These are phyloP conservation scores for Colius striatus DNA, from an alignment of 2,113 vertebrate genomes.

Conservation along the genomic window DNA sequence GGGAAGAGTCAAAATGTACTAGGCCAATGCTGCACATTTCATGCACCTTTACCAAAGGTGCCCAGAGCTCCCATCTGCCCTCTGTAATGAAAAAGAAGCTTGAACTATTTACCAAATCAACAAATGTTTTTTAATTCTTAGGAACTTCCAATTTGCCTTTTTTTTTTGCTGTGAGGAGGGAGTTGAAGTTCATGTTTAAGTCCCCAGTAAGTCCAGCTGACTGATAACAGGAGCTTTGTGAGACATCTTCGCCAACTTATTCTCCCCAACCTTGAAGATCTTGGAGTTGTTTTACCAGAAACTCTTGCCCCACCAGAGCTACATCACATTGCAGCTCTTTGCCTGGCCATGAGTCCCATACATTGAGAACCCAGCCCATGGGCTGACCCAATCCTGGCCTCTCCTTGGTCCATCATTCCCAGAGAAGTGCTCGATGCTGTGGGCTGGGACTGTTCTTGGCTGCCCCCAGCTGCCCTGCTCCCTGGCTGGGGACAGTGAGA, in stretches of 20 bases:
- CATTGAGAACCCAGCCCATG: fast-evolving
- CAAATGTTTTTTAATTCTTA: not conserved
- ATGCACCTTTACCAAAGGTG: not conserved
- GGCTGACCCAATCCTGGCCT: not conserved
- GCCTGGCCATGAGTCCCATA: too few relatives aligned
- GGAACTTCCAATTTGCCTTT: not conserved
- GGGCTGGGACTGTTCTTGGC: not conserved
- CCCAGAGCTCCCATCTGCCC: not conserved
- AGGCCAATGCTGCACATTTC: not conserved
- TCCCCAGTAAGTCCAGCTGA: fast-evolving
- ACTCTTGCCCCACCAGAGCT: not conserved
- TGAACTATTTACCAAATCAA: not conserved
- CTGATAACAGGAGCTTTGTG: not conserved
- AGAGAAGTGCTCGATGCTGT: fast-evolving
- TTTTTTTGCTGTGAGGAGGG: not conserved
- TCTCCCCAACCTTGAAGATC: not conserved
- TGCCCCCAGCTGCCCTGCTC: not conserved
- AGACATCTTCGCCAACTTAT: not conserved
- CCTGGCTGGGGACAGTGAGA: not conserved
- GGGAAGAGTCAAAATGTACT: not conserved
- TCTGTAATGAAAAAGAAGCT: not conserved
- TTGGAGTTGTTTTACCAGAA: not conserved
- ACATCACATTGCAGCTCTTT: not conserved
- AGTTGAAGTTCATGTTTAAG: not conserved
- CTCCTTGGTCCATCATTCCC: not conserved